These are phyloP conservation scores for Opisthograptis luteolata DNA, from an alignment of 2,888 invertebrate species.

Conservation along the genomic window DNA sequence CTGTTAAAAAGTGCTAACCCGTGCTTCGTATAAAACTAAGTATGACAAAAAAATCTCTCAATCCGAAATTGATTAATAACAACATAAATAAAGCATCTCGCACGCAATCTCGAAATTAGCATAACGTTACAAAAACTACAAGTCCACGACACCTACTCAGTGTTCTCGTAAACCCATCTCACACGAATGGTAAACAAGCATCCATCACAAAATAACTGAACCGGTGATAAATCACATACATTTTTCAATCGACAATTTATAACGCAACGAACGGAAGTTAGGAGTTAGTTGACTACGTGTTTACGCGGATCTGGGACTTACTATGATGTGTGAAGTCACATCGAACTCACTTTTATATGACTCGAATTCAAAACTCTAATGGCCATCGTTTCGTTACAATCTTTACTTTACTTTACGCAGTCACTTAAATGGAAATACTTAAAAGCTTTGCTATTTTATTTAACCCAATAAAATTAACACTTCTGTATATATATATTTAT, in stretches of 20 bases:
- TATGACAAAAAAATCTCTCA: too few relatives aligned
- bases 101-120: slow-evolving; percentile 20
- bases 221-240: slow-evolving; percentile 61
- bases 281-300: slow-evolving; percentile 51
- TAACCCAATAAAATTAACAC: too few relatives aligned
- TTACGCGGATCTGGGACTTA: slow-evolving; percentile 38
- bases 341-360: slow-evolving; percentile 12
- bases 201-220: slow-evolving; percentile 58
- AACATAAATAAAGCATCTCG: slow-evolving; percentile 19
- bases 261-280: slow-evolving; percentile 62
- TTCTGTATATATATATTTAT: too few relatives aligned
- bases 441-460: too few relatives aligned
- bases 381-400: neutral
- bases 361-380: neutral
- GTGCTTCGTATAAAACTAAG: too few relatives aligned
- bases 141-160: slow-evolving; percentile 32
- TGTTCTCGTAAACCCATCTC: slow-evolving; percentile 43
- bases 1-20: too few relatives aligned
- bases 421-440: too few relatives aligned
- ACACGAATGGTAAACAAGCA: slow-evolving; percentile 57
- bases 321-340: slow-evolving; percentile 37
- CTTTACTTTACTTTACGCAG: too few relatives aligned
- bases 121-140: slow-evolving; percentile 20
- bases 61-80: slow-evolving; percentile 24
- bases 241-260: slow-evolving; percentile 66